phyloP scores from a whole-genome alignment of 2,888 invertebrate species.

The Torymus tubicola region DNA sequence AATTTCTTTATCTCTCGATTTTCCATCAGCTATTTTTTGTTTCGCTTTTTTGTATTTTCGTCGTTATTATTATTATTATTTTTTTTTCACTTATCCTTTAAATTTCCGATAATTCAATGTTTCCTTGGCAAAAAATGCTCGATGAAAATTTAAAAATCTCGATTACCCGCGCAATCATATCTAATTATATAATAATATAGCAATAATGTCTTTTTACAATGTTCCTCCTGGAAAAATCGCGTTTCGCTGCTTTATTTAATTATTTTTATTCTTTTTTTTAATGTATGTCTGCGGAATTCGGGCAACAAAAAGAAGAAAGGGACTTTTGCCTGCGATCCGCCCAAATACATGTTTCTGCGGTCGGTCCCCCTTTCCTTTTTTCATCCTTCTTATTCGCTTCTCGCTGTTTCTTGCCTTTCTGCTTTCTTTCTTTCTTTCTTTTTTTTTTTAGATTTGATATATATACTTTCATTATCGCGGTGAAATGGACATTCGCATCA shows the following conservation, averaged over 20 bases:
- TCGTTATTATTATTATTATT: conserved; percentile 15
- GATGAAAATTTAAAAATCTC: conserved; percentile 51
- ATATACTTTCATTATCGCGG: conserved; percentile 49
- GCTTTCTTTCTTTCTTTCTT: conserved; percentile 21
- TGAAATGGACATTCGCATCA: conserved; percentile 50
- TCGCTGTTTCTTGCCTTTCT: not conserved
- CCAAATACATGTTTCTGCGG: not conserved
- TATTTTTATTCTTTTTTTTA: conserved; percentile 1
- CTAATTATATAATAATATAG: conserved; percentile 34
- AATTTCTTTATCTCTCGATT: conserved; percentile 38
- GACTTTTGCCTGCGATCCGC: conserved; percentile 18
- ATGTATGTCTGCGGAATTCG: conserved; percentile 24
- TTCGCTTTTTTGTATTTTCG: not conserved
- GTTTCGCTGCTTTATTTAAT: conserved; percentile 1
- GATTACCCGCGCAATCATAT: conserved; percentile 44
- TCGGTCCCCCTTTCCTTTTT: conserved; percentile 13
- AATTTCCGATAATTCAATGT: conserved; percentile 11
- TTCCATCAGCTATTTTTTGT: conserved; percentile 20
- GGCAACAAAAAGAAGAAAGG: conserved; percentile 29
- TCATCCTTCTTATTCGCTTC: not conserved
- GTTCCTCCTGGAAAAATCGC: conserved; percentile 35
- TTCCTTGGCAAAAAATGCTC: conserved; percentile 29
- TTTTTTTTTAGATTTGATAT: conserved; percentile 30
- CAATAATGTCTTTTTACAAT: conserved; percentile 52
- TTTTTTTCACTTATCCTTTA: conserved; percentile 4